Evolutionary conservation across 2,113 vertebrate genomes (phyloP).

Genomic region (Pseudopodoces humilis): DNA sequence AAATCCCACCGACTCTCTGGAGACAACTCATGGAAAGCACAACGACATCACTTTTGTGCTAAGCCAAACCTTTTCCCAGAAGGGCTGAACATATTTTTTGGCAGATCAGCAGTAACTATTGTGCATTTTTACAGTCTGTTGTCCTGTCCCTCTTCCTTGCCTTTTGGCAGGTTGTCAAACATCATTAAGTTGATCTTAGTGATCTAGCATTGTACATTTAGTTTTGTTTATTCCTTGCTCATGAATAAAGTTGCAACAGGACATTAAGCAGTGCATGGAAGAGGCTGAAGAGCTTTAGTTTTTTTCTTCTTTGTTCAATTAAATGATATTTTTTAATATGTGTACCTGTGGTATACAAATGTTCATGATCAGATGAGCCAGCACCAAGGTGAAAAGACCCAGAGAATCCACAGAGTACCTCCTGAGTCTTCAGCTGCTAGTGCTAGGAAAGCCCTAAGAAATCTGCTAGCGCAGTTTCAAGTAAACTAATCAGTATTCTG

Average conservation of each 20-base stretch:
- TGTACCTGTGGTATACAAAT: neutral
- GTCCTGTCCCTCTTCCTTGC: constrained; percentile 38
- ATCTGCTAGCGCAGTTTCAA: neutral
- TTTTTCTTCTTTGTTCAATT: neutral
- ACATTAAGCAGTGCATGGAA: neutral
- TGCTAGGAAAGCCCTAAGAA: neutral
- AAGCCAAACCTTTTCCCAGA: constrained; percentile 51
- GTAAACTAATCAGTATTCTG: neutral
- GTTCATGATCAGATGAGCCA: neutral
- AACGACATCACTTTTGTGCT: constrained; percentile 26
- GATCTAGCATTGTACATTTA: constrained; percentile 52
- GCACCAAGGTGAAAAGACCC: neutral
- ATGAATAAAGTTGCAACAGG: neutral
- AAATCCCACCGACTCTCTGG: constrained; percentile 48
- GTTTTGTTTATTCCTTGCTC: constrained; percentile 34
- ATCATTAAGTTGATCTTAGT: constrained; percentile 51
- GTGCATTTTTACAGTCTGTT: constrained; percentile 37
- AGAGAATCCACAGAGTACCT: neutral
- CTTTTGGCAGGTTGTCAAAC: constrained; percentile 70
- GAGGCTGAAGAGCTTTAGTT: neutral
- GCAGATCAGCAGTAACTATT: constrained; percentile 27
- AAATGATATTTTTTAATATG: neutral
- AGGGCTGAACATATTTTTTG: constrained; percentile 5
- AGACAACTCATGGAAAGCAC: constrained; percentile 25
- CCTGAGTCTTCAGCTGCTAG: neutral